Evolutionary conservation across 2,888 invertebrate species (phyloP), one percentile per base, ranked within the genome.

Genomic region (Dryocosmus kuriphilus): DNA sequence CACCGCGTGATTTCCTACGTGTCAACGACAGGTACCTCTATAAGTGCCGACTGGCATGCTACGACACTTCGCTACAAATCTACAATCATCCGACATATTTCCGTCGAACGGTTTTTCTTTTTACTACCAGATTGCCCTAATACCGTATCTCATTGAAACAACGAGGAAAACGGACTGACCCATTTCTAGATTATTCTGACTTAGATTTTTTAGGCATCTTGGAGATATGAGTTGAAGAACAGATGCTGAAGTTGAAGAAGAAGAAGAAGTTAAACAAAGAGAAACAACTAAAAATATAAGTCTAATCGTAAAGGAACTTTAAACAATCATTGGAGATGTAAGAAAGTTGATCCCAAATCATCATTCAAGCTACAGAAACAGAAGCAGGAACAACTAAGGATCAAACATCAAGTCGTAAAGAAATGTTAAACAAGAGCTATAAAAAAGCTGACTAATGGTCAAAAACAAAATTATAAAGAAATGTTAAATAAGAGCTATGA

Each of bases 1-100:
- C 71, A 71, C 71, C 30, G 51, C 71, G 46, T 71, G 51, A 71
- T 55, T 65, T 78, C 77, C 76, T 80, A 79, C 85, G 89, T 87
- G 88, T 88, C 88, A 86, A 86, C 87, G 87, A 86, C 86, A 85
- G 81, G 57, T 84, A 79, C 79, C 74, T 71, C 71, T 71, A 71
- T 71, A 71, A 71, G 67, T 71, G n/a, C 46, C 71, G 51, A 46
- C 46, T 19, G 9, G 30, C 71, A 51, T 30, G 46, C 71, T 51
- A 30, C n/a, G 46, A 30, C 51, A 51, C 71, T 30, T 30, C 30
- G 46, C 51, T 27, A 71, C 30, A 71, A 51, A 27, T n/a, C 30
- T 46, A 71, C 30, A 71, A 51, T 51, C 30, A 67, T 71, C 27
- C 16, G 14, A 46, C 71, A 46, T 51, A 46, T 71, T 71, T 71